phyloP scores from a whole-genome alignment of 2,797 vertebrate species.

The Enteromius mattozi region DNA sequence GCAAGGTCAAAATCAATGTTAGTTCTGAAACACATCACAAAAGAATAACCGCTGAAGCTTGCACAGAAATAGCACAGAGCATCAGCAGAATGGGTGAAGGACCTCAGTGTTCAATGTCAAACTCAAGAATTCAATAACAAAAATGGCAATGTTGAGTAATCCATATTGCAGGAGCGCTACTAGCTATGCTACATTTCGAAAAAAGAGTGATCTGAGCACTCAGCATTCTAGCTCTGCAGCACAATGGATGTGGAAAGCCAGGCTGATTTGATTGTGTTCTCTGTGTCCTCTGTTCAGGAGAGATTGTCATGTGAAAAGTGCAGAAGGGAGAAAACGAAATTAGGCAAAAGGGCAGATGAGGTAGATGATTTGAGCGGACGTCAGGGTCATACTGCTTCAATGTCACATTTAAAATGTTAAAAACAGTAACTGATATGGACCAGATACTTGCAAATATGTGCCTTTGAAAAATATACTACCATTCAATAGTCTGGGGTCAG shows the following conservation, averaged over 20 bases:
- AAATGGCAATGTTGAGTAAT: conserved; percentile 8
- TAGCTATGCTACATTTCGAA: conserved; percentile 35
- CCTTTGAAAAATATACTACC: background rate
- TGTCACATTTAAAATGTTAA: background rate
- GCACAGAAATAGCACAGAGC: conserved; percentile 19
- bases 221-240: background rate
- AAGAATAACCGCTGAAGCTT: conserved; percentile 35
- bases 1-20: conserved; percentile 1
- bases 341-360: conserved; percentile 34
- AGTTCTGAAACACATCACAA: conserved; percentile 10
- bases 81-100: conserved; percentile 17
- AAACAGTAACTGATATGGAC: background rate
- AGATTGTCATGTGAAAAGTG: conserved; percentile 51
- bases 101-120: conserved; percentile 3
- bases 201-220: conserved; percentile 50
- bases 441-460: background rate
- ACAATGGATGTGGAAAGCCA: conserved; percentile 13
- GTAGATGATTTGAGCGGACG: conserved; percentile 10
- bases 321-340: conserved; percentile 19
- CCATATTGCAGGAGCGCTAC: background rate
- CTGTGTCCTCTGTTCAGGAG: background rate
- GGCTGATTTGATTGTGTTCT: conserved; percentile 30
- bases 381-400: background rate
- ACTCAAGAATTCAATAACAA: conserved; percentile 2
- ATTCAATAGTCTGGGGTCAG: no score